Percentiles rank a stretch among this genome's conserved stretches.
Conservation (phyloP, 2,113 vertebrate genomes). For the Pterocles orientalis region DNA sequence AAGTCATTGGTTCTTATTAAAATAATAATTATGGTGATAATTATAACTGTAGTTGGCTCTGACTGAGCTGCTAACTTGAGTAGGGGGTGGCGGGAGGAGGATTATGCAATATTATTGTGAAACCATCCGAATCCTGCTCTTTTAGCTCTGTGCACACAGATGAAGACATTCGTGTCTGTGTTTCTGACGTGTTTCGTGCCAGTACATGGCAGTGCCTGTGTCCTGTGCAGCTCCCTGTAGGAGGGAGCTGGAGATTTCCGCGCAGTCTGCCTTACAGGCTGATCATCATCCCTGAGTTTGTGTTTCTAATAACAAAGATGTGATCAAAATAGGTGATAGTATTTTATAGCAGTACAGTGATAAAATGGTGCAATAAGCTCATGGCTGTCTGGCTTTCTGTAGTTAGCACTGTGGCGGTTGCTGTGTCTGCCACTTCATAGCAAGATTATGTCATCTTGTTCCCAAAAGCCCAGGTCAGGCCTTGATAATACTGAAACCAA, state of each 20-base stretch:
- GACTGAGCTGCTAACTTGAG: constrained; percentile 47
- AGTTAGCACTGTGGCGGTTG: neutral
- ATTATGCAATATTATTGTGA: neutral
- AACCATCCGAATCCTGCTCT: neutral
- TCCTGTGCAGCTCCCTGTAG: accelerated
- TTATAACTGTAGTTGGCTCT: constrained; percentile 53
- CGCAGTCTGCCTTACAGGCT: neutral
- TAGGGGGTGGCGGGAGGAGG: constrained; percentile 5
- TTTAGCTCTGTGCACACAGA: neutral
- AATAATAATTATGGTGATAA: constrained; percentile 72
- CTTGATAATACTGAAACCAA: neutral
- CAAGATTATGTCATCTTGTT: neutral
- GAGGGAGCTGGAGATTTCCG: neutral
- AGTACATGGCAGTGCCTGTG: neutral
- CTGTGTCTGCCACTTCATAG: neutral
- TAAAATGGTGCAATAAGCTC: neutral
- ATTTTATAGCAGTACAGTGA: neutral
- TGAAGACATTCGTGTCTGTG: neutral
- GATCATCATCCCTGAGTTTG: accelerated
- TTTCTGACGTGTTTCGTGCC: neutral
- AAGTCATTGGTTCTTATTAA: constrained; percentile 70
- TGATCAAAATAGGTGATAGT: neutral
- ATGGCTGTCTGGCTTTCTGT: neutral
- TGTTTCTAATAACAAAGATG: neutral
- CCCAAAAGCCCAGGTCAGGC: neutral